Conservation (phyloP, 2,113 vertebrate species). For the Rhineura floridana region DNA sequence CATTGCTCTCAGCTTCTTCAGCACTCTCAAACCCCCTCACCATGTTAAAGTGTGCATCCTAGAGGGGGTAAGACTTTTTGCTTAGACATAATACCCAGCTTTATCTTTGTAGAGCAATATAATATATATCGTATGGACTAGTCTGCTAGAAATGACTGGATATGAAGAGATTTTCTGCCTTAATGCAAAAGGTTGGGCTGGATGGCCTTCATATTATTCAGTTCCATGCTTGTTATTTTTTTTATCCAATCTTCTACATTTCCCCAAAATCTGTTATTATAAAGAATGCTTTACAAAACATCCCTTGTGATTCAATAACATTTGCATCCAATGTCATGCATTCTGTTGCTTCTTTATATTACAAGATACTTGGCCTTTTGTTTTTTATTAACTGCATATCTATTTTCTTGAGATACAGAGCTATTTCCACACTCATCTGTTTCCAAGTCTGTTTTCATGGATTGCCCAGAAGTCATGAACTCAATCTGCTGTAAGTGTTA, state of each 20-base stretch:
- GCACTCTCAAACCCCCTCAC: too few relatives aligned
- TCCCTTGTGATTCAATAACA: neutral
- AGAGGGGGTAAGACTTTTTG: too few relatives aligned
- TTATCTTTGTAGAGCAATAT: neutral
- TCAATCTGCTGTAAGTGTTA: slow-evolving; percentile 5
- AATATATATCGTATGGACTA: neutral
- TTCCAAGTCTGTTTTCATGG: neutral
- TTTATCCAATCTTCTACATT: neutral
- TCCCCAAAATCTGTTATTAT: neutral
- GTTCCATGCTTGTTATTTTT: neutral
- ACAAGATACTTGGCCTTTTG: neutral
- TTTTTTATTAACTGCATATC: neutral
- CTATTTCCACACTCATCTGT: neutral
- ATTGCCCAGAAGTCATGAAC: slow-evolving; percentile 8
- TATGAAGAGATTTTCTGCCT: neutral
- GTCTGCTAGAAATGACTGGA: neutral
- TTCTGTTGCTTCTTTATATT: neutral
- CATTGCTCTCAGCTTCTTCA: too few relatives aligned
- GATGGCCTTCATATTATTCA: neutral
- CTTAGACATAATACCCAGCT: neutral
- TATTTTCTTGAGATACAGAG: neutral
- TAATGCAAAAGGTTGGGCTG: neutral
- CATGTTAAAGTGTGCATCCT: too few relatives aligned
- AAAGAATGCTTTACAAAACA: neutral
- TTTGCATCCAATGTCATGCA: neutral